Evolutionary conservation across 2,113 vertebrate species (phyloP).

Genomic region (Coregonus clupeaformis): DNA sequence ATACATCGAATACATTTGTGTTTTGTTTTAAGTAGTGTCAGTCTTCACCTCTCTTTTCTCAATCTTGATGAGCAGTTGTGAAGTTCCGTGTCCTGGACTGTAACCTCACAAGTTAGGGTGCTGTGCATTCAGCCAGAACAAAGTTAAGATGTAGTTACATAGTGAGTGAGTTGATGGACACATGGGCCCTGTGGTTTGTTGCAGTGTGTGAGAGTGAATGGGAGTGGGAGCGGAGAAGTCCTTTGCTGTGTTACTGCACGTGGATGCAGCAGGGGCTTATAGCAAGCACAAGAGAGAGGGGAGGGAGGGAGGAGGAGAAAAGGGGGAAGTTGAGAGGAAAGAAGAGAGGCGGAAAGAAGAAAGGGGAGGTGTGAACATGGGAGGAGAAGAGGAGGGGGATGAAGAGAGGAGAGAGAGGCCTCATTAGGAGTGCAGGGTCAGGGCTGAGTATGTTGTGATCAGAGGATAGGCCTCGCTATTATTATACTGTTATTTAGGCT

Average conservation of each 20-base stretch:
- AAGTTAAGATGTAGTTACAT: neutral
- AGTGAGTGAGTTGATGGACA: constrained; percentile 2
- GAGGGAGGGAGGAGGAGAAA: neutral
- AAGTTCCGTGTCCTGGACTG: neutral
- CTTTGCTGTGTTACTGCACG: constrained; percentile 50
- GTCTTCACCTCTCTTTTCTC: neutral
- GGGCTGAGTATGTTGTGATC: constrained; percentile 12
- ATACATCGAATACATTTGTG: constrained; percentile 12
- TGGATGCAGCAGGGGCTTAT: constrained; percentile 45
- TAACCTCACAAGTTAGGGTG: neutral
- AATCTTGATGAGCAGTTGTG: constrained; percentile 6
- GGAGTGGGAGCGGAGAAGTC: neutral
- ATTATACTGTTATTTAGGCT: constrained; percentile 12
- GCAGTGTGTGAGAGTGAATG: constrained; percentile 30
- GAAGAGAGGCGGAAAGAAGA: constrained; percentile 23
- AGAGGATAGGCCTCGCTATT: constrained; percentile 3
- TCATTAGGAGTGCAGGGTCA: neutral
- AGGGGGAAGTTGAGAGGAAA: constrained; percentile 20
- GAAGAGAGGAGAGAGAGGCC: constrained; percentile 1
- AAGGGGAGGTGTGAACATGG: constrained; percentile 50
- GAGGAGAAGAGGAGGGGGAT: constrained; percentile 25
- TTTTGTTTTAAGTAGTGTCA: neutral
- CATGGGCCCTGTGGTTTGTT: neutral
- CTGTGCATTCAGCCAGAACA: neutral
- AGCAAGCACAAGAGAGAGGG: constrained; percentile 32